Evolutionary conservation across 2,113 vertebrate species (phyloP).

Genomic region (Apteryx mantelli): DNA sequence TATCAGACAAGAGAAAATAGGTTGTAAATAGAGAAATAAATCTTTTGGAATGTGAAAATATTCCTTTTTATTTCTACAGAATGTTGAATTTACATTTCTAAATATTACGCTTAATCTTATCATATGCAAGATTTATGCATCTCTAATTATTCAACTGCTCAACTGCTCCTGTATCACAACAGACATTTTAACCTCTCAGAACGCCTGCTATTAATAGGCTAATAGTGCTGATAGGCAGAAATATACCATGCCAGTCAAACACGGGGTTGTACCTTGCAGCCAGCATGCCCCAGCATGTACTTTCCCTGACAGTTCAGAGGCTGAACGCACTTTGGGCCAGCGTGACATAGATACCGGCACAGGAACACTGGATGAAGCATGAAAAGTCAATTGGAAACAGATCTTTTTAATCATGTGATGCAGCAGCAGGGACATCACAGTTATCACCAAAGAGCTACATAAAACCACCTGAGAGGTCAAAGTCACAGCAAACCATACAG

Average conservation of each 20-base stretch:
- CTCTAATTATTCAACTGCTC: not conserved
- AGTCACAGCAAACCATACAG: not conserved
- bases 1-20: not conserved
- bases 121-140: not conserved
- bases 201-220: not conserved
- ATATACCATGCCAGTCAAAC: fast-evolving
- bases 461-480: not conserved
- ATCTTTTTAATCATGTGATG: not conserved
- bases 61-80: not conserved
- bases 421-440: fast-evolving
- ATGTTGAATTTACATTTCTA: not conserved
- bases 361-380: not conserved
- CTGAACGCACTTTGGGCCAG: not conserved
- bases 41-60: not conserved
- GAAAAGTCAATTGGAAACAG: not conserved
- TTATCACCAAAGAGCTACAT: not conserved
- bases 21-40: not conserved
- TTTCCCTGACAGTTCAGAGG: fast-evolving
- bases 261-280: not conserved
- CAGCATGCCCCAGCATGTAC: not conserved
- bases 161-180: not conserved
- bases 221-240: not conserved
- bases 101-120: not conserved
- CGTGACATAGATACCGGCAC: fast-evolving
- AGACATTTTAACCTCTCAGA: fast-evolving